These are phyloP conservation scores for Rana temporaria DNA, from an alignment of 2,113 vertebrate genomes.

Conservation along the genomic window DNA sequence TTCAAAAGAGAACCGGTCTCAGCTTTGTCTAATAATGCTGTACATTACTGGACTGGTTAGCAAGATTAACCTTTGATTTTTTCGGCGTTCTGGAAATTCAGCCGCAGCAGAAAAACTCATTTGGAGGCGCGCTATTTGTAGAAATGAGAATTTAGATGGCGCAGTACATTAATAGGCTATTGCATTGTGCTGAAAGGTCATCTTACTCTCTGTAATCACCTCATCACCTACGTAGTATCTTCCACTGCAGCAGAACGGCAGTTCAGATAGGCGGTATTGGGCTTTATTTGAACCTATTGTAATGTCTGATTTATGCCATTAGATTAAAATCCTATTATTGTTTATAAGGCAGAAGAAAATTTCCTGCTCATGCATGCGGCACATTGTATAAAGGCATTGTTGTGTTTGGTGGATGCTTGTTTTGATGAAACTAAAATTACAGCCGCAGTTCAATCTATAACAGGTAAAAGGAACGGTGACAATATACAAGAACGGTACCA, in stretches of 20 bases:
- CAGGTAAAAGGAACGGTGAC: no score
- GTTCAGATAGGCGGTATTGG: no score
- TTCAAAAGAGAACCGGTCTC: neutral
- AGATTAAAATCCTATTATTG: no score
- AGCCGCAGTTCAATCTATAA: no score
- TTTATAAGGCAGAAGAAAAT: no score
- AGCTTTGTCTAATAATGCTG: neutral
- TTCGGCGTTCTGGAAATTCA: neutral
- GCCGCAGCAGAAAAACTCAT: neutral
- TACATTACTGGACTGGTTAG: neutral
- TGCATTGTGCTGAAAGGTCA: neutral
- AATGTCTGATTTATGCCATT: no score
- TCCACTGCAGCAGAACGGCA: neutral
- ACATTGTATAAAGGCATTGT: no score
- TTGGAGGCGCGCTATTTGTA: neutral
- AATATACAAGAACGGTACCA: no score
- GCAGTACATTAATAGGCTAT: neutral
- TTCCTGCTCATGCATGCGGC: no score
- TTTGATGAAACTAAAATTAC: no score
- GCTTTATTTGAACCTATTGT: no score
- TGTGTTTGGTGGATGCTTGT: no score
- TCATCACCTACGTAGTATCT: neutral
- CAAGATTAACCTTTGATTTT: conserved; percentile 7
- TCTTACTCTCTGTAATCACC: neutral
- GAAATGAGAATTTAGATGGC: conserved; percentile 2